These are phyloP conservation scores for Tipula unca DNA, from an alignment of 2,888 invertebrate genomes.

Conservation along the genomic window DNA sequence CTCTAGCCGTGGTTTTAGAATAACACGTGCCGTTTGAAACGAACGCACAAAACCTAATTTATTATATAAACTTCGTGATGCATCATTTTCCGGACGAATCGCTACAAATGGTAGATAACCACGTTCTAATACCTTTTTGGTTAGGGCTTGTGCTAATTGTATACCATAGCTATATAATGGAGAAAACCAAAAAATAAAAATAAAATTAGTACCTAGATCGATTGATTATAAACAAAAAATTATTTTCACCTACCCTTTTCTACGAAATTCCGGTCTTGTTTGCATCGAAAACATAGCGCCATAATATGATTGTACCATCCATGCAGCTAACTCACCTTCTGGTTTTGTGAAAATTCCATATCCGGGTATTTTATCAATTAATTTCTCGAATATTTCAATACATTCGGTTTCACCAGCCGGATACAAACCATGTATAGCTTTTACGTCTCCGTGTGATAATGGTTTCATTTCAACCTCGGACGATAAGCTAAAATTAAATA, in stretches of 20 bases:
- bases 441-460: slow-evolving; percentile 66
- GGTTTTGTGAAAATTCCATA: slow-evolving; percentile 64
- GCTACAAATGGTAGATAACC: slow-evolving; percentile 81
- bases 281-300: slow-evolving; percentile 91
- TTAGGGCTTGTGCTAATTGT: slow-evolving; percentile 58
- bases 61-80: slow-evolving; percentile 72
- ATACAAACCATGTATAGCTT: slow-evolving; percentile 75
- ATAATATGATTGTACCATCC: slow-evolving; percentile 88
- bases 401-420: slow-evolving; percentile 84
- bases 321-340: slow-evolving; percentile 67
- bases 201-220: too few relatives aligned
- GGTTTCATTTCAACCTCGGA: slow-evolving; percentile 65
- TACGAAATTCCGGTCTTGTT: slow-evolving; percentile 66
- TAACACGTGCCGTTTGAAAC: slow-evolving; percentile 72
- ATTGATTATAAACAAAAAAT: slow-evolving; percentile 27
- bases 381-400: slow-evolving; percentile 70
- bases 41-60: slow-evolving; percentile 75
- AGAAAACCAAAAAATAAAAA: not conserved
- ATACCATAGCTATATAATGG: slow-evolving; percentile 51
- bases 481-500: slow-evolving; percentile 42
- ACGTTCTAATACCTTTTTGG: slow-evolving; percentile 56
- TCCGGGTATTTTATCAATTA: slow-evolving; percentile 68
- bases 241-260: slow-evolving; percentile 53
- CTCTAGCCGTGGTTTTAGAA: slow-evolving; percentile 50
- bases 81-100: slow-evolving; percentile 79